Base-by-base conservation (phyloP, 2,113 vertebrate genomes). In the Mesembrinibis cayennensis region DNA sequence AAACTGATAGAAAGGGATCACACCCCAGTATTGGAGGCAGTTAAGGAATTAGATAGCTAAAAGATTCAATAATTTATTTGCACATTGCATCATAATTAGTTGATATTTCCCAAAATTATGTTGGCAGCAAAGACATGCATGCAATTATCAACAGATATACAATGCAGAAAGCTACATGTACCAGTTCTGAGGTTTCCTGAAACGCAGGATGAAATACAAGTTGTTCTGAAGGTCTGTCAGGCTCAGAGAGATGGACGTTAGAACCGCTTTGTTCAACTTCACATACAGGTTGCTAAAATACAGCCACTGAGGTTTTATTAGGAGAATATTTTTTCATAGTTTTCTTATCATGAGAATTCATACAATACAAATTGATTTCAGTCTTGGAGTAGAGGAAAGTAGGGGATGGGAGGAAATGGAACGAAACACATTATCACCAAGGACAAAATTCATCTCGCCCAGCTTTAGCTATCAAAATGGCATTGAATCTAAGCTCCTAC, bases 241-340 rank as follows among this genome's bases (percentile, higher is more conserved):
- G 73, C 77, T 95, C 96, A 73, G 83, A 50, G 63, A 25, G 72
- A 14, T 4, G 12, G 44, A 82, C 2, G 5, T 62, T 67, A 91
- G 50, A 74, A 61, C 44, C 30, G 3, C 27, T 27, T 27, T 89
- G 77, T 22, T 85, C 80, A 15, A 8, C 63, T 95, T 94, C 95
- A 70, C 25, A 8, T 7, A 74, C 55, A 14, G 52, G 66, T 70
- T 96, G 89, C 96, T 97, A 90, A 89, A 97, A 98, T 32, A 98
- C 16, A 98, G 93, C 14, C 77, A 91, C 34, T 62, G 59, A 87
- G 29, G 34, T 84, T 69, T 84, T 70, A 77, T 82, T 86, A 95
- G 34, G 40, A 45, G 5, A 89, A 53, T 69, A 16, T 4, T 65
- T 78, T 71, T 65, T 66, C 36, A 56, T 13, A 7, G 38, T 49